A percentile compares a stretch with the other conserved stretches of the same genome.
Conservation (phyloP, 2,113 vertebrate species). For the Rhabdomys dilectus region DNA sequence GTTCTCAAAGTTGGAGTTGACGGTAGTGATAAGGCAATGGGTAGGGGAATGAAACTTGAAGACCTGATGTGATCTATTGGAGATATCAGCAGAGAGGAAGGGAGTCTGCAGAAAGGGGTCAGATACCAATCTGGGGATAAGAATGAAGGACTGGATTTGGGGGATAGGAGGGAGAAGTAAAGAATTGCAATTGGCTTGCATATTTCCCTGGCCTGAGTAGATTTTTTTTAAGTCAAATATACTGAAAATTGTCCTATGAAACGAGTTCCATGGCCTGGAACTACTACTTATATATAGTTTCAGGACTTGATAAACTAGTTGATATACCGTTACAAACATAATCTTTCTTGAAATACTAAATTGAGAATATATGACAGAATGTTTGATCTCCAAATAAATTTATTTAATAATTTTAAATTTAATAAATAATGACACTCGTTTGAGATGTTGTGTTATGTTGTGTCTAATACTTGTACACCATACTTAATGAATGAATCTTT, state of each 20-base stretch:
- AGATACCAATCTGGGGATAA: too few relatives aligned
- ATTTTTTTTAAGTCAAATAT: not conserved
- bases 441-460: too few relatives aligned
- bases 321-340: not conserved
- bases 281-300: not conserved
- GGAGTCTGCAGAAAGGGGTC: not conserved
- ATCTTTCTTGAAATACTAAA: not conserved
- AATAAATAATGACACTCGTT: not conserved
- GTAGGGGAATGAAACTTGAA: not conserved
- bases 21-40: not conserved
- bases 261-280: not conserved
- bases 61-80: not conserved
- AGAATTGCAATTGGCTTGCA: not conserved
- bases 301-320: not conserved
- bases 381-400: not conserved
- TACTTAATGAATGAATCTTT: not conserved
- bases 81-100: not conserved
- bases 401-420: not conserved
- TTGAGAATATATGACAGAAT: not conserved
- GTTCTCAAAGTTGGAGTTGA: not conserved
- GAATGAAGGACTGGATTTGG: not conserved
- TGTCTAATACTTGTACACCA: not conserved
- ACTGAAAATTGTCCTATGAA: not conserved
- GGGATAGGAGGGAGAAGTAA: not conserved
- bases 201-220: not conserved